Percentiles rank a stretch among this genome's conserved stretches.
Conservation (phyloP, 2,797 vertebrate species). For the Aratinga solstitialis region DNA sequence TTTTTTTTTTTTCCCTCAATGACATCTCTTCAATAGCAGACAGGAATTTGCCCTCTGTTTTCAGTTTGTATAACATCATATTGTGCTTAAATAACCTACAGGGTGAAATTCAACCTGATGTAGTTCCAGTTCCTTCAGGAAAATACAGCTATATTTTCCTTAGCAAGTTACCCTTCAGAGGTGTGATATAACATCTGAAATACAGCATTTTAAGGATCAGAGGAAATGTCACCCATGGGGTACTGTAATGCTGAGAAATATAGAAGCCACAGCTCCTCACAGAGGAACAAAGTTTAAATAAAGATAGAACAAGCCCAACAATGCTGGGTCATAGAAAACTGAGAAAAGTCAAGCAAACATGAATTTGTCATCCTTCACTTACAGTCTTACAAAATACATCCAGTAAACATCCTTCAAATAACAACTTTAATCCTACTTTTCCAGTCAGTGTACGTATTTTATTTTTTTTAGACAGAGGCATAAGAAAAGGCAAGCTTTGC, state of each 20-base stretch:
- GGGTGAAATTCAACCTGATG: slow-evolving; percentile 29
- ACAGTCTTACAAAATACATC: not conserved
- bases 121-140: not conserved
- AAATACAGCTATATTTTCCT: slow-evolving; percentile 21
- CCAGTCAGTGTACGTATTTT: not conserved
- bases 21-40: slow-evolving; percentile 8
- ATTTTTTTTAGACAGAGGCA: not conserved
- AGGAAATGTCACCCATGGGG: slow-evolving; percentile 51
- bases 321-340: not conserved
- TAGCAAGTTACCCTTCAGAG: slow-evolving; percentile 1
- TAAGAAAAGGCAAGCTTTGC: not conserved
- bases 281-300: slow-evolving; percentile 47
- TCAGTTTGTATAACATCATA: slow-evolving; percentile 44
- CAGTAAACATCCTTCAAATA: not conserved
- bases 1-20: not conserved
- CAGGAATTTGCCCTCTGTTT: slow-evolving; percentile 32
- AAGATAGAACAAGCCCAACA: slow-evolving; percentile 11
- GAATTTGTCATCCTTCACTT: not conserved
- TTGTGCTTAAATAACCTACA: slow-evolving; percentile 41
- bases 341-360: slow-evolving; percentile 13
- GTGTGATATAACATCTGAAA: slow-evolving; percentile 37
- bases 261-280: slow-evolving; percentile 51
- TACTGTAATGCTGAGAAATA: slow-evolving; percentile 53
- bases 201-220: slow-evolving; percentile 53
- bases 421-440: not conserved